Base-by-base conservation (phyloP, 1,140 invertebrate genomes). In the Linepithema humile region DNA sequence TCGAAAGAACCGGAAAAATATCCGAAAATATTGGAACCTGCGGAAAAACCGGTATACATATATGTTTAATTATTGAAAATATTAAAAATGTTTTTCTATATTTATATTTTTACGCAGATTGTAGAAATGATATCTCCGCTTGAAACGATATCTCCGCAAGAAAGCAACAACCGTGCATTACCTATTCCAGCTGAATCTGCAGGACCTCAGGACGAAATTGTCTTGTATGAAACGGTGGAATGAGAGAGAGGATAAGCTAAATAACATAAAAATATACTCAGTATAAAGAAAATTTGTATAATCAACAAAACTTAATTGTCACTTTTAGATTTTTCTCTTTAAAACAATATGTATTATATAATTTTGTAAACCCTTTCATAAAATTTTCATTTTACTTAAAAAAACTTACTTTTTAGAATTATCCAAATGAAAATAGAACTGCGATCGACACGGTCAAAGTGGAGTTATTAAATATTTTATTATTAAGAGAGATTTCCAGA, bases 381-480 rank as follows among this genome's bases (percentile, higher is more conserved):
- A 65, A 64, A 48, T 64, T 35, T 23, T 35, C 3, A 23, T 45
- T 2, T 32, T 0, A 23, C 43, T 17, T 72, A 55, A 59, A 65
- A 65, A 55, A 62, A 53, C 12, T 35, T 20, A 20, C 17, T 53
- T 40, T 35, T 1, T 15, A 50, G 48, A 0, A 38, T 32, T 23
- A 62, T 48, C 0, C n/a, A 12, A 83, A 12, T 29, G n/a, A 48
- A 59, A 57, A n/a, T 32, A 7, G 10, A 50, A 32, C 4, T 26
- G 3, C 0, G 43, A 55, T 17, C 43, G 12, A 12, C 1, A 23
- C 7, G 15, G 45, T 3, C 15, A 57, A 29, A 4, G 50, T 45
- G 23, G 72, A 87, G 62, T 92, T 92, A 92, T 91, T 91, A 92
- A 92, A 91, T 88, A 55, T 93, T 92, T 92, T 90, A 91, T 92